Conservation (phyloP, 1,140 invertebrate genomes). For the Metopolophium dirhodum region DNA sequence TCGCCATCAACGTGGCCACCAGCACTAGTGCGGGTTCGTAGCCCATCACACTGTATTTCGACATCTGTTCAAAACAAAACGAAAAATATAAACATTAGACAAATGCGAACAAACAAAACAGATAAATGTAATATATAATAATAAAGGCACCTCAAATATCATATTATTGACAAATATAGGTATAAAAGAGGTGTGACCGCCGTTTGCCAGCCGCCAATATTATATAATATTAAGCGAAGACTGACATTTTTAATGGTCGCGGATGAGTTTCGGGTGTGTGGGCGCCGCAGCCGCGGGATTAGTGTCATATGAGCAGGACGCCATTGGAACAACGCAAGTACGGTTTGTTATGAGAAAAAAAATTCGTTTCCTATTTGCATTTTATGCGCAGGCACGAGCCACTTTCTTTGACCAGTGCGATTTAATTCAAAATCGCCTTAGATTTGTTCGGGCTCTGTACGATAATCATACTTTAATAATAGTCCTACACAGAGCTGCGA, state of each 20-base stretch:
- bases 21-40: constrained; percentile 47
- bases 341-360: neutral
- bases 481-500: neutral
- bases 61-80: constrained; percentile 15
- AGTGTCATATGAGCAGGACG: neutral
- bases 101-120: too few species aligned
- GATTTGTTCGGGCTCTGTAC: neutral
- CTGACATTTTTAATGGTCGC: neutral
- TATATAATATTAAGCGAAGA: neutral
- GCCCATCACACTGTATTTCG: constrained; percentile 33
- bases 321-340: too few species aligned
- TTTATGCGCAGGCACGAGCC: neutral
- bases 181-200: too few species aligned
- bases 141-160: too few species aligned
- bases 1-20: constrained; percentile 40
- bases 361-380: neutral
- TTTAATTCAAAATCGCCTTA: neutral
- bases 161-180: neutral
- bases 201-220: neutral
- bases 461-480: neutral
- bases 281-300: neutral
- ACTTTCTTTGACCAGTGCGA: neutral
- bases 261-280: neutral
- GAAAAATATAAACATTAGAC: too few species aligned
- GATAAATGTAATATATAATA: too few species aligned